phyloP scores from a whole-genome alignment of 1,140 invertebrate genomes.

The Brachionus sp. region DNA sequence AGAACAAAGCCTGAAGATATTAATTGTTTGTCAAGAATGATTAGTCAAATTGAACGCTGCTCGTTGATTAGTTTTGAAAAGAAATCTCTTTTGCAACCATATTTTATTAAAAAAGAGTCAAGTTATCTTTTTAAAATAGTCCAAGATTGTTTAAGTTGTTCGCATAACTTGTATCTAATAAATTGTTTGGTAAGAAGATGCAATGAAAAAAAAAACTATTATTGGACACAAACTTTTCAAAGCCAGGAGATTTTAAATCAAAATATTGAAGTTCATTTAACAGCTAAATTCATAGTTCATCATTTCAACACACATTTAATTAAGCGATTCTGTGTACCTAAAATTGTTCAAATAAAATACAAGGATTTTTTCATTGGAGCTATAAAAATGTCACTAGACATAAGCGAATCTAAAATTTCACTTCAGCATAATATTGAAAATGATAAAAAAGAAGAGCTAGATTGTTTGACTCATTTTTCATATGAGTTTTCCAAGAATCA shows the following conservation, averaged over 20 bases:
- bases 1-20: too few species aligned
- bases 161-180: not conserved
- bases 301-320: not conserved
- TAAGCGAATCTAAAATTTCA: not conserved
- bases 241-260: not conserved
- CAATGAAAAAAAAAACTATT: not conserved
- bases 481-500: not conserved
- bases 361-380: not conserved
- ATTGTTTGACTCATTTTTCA: slow-evolving; percentile 7
- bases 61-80: not conserved
- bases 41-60: not conserved
- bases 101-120: not conserved
- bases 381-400: not conserved
- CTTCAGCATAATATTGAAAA: not conserved
- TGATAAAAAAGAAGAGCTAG: not conserved
- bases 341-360: not conserved
- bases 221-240: not conserved
- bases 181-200: not conserved
- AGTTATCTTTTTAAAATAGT: not conserved
- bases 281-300: not conserved
- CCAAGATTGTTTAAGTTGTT: not conserved
- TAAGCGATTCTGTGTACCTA: not conserved
- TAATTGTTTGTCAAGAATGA: not conserved
- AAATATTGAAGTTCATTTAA: not conserved
- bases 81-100: not conserved